Base-by-base conservation (phyloP, 2,888 invertebrate species). In the Cryptosula pallasiana region DNA sequence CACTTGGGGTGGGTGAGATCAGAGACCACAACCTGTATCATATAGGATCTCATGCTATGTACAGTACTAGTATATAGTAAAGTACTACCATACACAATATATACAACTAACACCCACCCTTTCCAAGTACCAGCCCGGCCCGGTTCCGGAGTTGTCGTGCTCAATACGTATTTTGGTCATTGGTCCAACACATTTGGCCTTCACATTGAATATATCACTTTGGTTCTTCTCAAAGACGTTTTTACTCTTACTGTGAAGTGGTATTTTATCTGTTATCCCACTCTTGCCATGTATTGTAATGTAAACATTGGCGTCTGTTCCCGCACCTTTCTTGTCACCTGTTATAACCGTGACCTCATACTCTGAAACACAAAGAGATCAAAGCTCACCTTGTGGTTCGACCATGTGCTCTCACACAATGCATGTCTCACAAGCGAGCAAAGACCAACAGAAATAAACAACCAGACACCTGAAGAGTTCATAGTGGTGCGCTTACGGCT, bases 331-430 rank as follows among this genome's bases (percentile, higher is more conserved):
- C 70, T 75, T 74, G 73, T 82, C 81, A 20, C 85, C 84, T 0
- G 85, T 85, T 13, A 85, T 81, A 2, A 79, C 80, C 2, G 82
- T 80, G 5, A 85, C 78, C 75, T 85, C 83, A 75, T 85, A 85
- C 72, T 84, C 85, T 83, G 79, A 20, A 58, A 3, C 1, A 36
- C 3, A 16, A 45, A 5, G n/a, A n/a, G n/a, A n/a, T n/a, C n/a
- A n/a, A n/a, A n/a, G n/a, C n/a, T n/a, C n/a, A n/a, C n/a, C n/a
- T n/a, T n/a, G n/a, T n/a, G n/a, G n/a, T n/a, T n/a, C n/a, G n/a
- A n/a, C n/a, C n/a, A n/a, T n/a, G n/a, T n/a, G n/a, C n/a, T n/a
- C n/a, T n/a, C n/a, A n/a, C n/a, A n/a, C n/a, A n/a, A n/a, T n/a
- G n/a, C n/a, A n/a, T n/a, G n/a, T n/a, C n/a, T n/a, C n/a, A n/a